phyloP scores from a whole-genome alignment of 2,888 invertebrate species.

The Argyra leucocephala region DNA sequence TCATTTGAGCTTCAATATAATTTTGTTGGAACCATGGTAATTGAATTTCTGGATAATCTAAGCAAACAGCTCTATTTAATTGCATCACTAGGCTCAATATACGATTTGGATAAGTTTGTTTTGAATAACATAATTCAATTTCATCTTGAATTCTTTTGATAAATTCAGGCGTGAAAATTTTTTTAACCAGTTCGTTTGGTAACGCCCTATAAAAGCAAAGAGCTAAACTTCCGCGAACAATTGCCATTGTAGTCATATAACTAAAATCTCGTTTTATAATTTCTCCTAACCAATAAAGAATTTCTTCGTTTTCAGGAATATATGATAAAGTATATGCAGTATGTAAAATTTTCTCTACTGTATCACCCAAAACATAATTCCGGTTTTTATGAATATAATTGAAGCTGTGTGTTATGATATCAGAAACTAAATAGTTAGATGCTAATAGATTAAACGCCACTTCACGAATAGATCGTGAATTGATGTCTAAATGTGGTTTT shows the following conservation, averaged over 20 bases:
- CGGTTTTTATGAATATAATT: constrained; percentile 44
- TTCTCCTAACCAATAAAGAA: constrained; percentile 39
- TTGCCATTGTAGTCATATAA: constrained; percentile 46
- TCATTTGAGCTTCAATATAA: constrained; percentile 47
- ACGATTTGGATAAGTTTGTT: constrained; percentile 48
- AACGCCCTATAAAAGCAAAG: constrained; percentile 48
- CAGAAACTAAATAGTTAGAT: constrained; percentile 43
- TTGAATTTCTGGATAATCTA: constrained; percentile 54
- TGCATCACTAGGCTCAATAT: constrained; percentile 52
- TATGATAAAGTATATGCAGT: constrained; percentile 48
- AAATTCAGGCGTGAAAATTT: constrained; percentile 52
- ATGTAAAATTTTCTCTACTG: constrained; percentile 45
- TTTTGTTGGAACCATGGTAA: constrained; percentile 60
- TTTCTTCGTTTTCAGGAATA: constrained; percentile 40
- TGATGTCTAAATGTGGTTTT: constrained; percentile 33
- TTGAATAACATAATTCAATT: constrained; percentile 48
- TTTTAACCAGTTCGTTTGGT: constrained; percentile 46
- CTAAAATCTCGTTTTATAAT: constrained; percentile 48
- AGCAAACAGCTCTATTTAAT: constrained; percentile 53
- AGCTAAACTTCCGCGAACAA: constrained; percentile 48
- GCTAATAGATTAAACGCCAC: constrained; percentile 41
- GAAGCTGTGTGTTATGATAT: constrained; percentile 44
- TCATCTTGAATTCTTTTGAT: constrained; percentile 52
- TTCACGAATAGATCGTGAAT: constrained; percentile 45
- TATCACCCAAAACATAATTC: constrained; percentile 45